A percentile compares a stretch with the other conserved stretches of the same genome.
These are phyloP conservation scores for Monomorium pharaonis DNA, from an alignment of 1,140 invertebrate genomes.

Conservation along the genomic window DNA sequence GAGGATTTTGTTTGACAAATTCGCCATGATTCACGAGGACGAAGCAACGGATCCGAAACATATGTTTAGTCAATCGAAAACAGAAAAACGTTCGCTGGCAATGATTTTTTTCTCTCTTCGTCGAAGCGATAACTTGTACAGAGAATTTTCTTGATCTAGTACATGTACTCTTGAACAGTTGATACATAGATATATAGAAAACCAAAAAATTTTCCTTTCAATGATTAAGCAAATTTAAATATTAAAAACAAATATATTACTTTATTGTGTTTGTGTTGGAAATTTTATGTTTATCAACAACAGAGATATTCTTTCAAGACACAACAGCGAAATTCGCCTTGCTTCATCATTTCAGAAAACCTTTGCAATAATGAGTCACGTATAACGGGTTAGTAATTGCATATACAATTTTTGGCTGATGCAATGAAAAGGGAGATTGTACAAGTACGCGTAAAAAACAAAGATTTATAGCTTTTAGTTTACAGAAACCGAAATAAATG, in stretches of 20 bases:
- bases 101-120: constrained; percentile 58
- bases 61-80: constrained; percentile 37
- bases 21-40: constrained; percentile 4
- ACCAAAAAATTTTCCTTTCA: not conserved
- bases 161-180: not conserved
- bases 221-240: not conserved
- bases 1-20: not conserved
- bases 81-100: constrained; percentile 55
- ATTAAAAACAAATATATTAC: not conserved
- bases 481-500: not conserved
- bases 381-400: not conserved
- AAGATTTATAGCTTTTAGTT: not conserved
- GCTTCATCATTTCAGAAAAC: not conserved
- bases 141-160: not conserved
- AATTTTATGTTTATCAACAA: not conserved
- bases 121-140: not conserved
- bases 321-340: not conserved
- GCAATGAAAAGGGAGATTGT: not conserved
- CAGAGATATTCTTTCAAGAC: not conserved
- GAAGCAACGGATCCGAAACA: constrained; percentile 28
- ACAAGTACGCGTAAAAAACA: not conserved
- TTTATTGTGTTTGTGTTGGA: not conserved
- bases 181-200: not conserved
- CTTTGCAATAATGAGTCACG: not conserved
- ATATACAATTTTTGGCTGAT: not conserved